Evolutionary conservation across 2,113 vertebrate genomes (phyloP).

Genomic region (Myrmecobius fasciatus): DNA sequence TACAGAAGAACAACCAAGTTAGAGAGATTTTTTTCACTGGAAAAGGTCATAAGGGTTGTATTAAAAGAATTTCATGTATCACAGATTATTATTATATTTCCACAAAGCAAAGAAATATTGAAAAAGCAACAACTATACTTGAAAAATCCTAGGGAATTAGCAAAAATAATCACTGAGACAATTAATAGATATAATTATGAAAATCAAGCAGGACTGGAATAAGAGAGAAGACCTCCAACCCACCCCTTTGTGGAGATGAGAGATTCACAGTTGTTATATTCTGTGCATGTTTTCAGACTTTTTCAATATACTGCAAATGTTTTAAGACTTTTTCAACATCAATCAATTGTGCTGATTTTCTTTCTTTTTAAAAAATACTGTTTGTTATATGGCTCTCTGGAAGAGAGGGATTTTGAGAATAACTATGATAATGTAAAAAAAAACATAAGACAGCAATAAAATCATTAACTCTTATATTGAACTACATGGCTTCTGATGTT

Average conservation of each 20-base stretch:
- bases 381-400: not conserved
- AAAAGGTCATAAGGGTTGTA: not conserved
- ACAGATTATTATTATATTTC: not conserved
- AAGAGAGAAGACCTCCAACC: not conserved
- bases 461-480: not conserved
- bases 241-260: not conserved
- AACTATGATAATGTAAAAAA: not conserved
- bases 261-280: not conserved
- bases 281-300: not conserved
- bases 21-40: not conserved
- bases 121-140: not conserved
- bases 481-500: not conserved
- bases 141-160: not conserved
- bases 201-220: not conserved
- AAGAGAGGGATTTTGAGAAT: not conserved
- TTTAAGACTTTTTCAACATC: not conserved
- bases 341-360: not conserved
- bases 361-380: not conserved
- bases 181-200: not conserved
- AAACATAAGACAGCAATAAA: not conserved
- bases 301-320: not conserved
- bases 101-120: not conserved
- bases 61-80: not conserved
- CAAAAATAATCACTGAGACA: not conserved
- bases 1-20: not conserved